Evolutionary conservation across 1,140 invertebrate genomes (phyloP).

Genomic region (Myzus persicae): DNA sequence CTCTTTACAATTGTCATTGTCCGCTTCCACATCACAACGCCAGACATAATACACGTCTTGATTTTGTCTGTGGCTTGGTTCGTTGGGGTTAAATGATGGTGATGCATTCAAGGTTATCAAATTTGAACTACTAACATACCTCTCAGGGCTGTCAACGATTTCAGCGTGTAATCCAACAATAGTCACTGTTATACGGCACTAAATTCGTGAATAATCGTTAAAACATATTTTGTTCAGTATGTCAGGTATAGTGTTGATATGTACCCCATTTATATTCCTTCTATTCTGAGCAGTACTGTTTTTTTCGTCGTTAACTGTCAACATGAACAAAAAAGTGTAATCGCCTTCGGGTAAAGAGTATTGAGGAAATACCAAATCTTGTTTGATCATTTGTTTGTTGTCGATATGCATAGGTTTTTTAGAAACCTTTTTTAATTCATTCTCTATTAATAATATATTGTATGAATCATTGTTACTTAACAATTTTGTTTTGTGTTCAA

Average conservation of each 20-base stretch:
- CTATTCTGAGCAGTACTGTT: not conserved
- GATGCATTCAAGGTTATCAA: conserved; percentile 2
- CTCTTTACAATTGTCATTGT: not conserved
- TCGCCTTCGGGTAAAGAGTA: not conserved
- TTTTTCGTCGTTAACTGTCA: not conserved
- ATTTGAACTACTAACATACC: not conserved
- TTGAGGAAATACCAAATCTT: not conserved
- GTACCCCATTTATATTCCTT: not conserved
- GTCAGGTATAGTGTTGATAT: not conserved
- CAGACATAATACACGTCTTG: not conserved
- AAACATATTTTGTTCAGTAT: not conserved
- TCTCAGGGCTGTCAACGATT: not conserved
- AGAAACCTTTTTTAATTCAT: not conserved
- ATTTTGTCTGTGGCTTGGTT: not conserved
- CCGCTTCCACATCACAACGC: not conserved
- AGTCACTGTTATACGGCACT: not conserved
- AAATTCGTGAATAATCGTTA: not conserved
- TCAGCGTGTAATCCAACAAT: not conserved
- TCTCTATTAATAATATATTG: not conserved
- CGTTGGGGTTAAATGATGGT: conserved; percentile 30
- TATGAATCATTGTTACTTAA: too few relatives aligned
- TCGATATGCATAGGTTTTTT: not conserved
- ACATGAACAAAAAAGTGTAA: not conserved
- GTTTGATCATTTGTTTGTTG: not conserved
- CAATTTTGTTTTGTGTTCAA: too few relatives aligned